Evolutionary conservation across 2,113 vertebrate species (phyloP), one percentile per base, ranked within the genome.

Genomic region (Notiomystis cincta): DNA sequence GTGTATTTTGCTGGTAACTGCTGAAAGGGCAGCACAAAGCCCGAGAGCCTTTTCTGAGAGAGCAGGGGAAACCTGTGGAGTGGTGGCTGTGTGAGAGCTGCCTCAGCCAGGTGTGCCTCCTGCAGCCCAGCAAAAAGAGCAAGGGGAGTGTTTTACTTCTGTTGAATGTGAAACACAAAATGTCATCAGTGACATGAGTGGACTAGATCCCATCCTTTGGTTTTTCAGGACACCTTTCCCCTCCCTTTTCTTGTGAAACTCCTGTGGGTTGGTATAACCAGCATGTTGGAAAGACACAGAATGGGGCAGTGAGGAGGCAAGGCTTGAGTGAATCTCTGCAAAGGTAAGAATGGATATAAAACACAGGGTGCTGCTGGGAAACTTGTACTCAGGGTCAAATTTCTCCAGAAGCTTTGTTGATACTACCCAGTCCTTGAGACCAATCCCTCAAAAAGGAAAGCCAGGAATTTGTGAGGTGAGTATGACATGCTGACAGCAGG

Each of bases 401-500:
- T 62, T 31, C 30, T 61, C 15, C 35, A 70, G 72, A 73, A 81
- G 11, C 50, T 89, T 61, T 70, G 19, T 64, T 80, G 76, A 37
- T 76, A 57, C 20, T 90, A 48, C 15, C 18, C 31, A 30, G 1
- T 69, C 17, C 48, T 80, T 60, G 44, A 65, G 50, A 65, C 24
- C 40, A 51, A 27, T 8, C 31, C 22, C 48, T 78, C 44, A 40
- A 22, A 76, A 67, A 85, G 6, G 18, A 75, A 76, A 72, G 18
- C n/a, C 14, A 23, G 31, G 30, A 84, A 24, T 71, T 72, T 76
- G 38, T 44, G 45, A 87, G 57, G 37, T 24, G 30, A 50, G 31
- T 82, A 37, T 50, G 53, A 93, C 56, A 64, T 57, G 22, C 42
- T 95, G 89, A 35, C 71, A 62, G 65, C 48, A 50, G 89, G 72